Conservation (phyloP, 1,140 invertebrate genomes). For the Ptiloglossa arizonensis region DNA sequence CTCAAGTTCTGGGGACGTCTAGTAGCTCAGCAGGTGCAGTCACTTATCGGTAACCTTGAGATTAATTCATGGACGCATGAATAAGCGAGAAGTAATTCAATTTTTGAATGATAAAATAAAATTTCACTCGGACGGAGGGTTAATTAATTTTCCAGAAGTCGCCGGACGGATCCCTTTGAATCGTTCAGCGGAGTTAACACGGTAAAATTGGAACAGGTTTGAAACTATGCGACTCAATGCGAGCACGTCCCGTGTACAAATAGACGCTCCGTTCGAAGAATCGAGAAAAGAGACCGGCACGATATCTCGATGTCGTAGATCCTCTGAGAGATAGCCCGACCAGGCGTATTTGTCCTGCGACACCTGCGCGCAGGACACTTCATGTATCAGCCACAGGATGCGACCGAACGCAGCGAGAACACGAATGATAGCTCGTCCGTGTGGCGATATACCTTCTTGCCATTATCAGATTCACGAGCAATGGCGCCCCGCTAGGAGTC, state of each 20-base stretch:
- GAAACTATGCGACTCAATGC: not conserved
- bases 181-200: too few species aligned
- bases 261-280: conserved; percentile 49
- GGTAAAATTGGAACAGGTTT: too few species aligned
- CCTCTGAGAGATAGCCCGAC: conserved; percentile 63
- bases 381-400: conserved; percentile 67
- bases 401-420: conserved; percentile 54
- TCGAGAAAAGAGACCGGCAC: conserved; percentile 40
- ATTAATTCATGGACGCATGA: too few species aligned
- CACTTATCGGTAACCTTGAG: too few species aligned
- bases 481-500: conserved; percentile 65
- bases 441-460: conserved; percentile 55
- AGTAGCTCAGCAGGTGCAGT: too few species aligned
- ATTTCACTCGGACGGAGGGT: too few species aligned
- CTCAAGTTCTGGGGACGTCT: too few species aligned
- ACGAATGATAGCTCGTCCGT: conserved; percentile 53
- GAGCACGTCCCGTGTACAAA: conserved; percentile 34
- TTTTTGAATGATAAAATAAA: too few species aligned
- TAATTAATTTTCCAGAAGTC: too few species aligned
- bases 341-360: conserved; percentile 71
- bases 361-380: conserved; percentile 72
- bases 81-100: too few species aligned
- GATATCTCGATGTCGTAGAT: conserved; percentile 73
- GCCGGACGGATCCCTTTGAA: too few species aligned
- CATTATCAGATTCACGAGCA: conserved; percentile 68